A percentile compares a stretch with the other conserved stretches of the same genome.
Evolutionary conservation across 2,113 vertebrate genomes (phyloP).

Genomic region (Macrotis lagotis): DNA sequence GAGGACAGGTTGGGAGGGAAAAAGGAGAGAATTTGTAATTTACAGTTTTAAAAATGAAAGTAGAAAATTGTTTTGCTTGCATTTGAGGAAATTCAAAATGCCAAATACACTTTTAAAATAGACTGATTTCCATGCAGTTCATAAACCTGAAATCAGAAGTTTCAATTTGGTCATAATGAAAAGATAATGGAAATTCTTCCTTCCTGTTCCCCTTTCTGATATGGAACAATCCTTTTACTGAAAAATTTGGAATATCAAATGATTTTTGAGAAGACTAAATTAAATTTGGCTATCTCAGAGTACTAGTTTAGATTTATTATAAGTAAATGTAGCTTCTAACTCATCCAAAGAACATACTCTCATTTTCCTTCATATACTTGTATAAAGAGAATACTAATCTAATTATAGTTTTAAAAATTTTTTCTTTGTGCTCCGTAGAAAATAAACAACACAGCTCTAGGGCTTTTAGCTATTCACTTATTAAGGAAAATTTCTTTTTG

Average conservation of each 20-base stretch:
- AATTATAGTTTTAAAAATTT: constrained; percentile 80
- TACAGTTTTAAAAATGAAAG: no score
- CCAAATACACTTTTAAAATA: no score
- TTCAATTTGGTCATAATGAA: constrained; percentile 54
- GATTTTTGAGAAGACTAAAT: constrained; percentile 80
- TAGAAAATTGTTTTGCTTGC: no score
- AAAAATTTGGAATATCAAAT: constrained; percentile 74
- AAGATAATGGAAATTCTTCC: constrained; percentile 46
- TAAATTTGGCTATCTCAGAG: constrained; percentile 79
- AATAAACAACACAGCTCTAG: constrained; percentile 66
- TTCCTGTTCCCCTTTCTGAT: constrained; percentile 60
- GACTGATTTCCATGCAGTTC: constrained; percentile 66
- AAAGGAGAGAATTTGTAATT: no score
- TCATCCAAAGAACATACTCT: constrained; percentile 79
- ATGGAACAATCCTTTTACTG: constrained; percentile 36
- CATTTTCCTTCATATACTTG: constrained; percentile 79
- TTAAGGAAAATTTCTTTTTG: constrained; percentile 55
- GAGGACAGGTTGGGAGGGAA: no score
- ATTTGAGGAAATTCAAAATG: no score
- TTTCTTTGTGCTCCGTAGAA: constrained; percentile 69
- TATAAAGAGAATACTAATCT: constrained; percentile 79
- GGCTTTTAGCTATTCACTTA: constrained; percentile 50
- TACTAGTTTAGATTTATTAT: constrained; percentile 84
- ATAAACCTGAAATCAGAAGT: constrained; percentile 59
- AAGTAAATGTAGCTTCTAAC: constrained; percentile 82